These are phyloP conservation scores for Spheniscus mendiculus DNA, from an alignment of 2,113 vertebrate genomes.

Conservation along the genomic window DNA sequence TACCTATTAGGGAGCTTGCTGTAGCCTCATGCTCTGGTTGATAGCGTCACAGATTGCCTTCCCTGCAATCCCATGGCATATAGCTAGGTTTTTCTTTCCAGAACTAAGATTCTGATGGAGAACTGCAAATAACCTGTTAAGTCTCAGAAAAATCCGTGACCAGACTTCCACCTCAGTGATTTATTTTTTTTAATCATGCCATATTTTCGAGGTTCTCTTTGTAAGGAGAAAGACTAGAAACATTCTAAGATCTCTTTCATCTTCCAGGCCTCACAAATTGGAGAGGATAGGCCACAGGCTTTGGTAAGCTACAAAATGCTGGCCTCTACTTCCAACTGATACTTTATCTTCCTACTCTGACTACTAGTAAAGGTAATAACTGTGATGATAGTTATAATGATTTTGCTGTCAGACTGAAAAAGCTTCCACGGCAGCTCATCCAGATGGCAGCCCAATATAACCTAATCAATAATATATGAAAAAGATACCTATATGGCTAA, in stretches of 20 bases:
- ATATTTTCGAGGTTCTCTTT: not conserved
- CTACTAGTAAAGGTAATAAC: not conserved
- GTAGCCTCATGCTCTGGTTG: not conserved
- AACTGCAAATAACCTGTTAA: not conserved
- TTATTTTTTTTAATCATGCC: not conserved
- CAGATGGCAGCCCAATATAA: not conserved
- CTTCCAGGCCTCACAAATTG: not conserved
- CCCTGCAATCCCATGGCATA: not conserved
- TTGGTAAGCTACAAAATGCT: not conserved
- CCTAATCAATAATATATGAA: conserved; percentile 4
- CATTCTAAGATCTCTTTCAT: not conserved
- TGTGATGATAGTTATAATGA: not conserved
- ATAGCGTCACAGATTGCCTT: not conserved
- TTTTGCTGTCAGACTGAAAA: not conserved
- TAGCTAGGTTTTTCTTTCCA: not conserved
- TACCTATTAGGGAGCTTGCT: not conserved
- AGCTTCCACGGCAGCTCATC: not conserved
- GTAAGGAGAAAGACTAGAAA: not conserved
- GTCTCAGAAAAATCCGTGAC: not conserved
- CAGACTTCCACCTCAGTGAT: not conserved
- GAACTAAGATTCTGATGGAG: not conserved
- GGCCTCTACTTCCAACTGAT: not conserved
- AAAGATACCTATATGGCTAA: not conserved
- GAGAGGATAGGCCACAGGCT: not conserved
- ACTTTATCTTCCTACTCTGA: not conserved